Evolutionary conservation across 1,140 invertebrate species (phyloP), one percentile per base, ranked within the genome.

Genomic region (Sycophaga agraensis): DNA sequence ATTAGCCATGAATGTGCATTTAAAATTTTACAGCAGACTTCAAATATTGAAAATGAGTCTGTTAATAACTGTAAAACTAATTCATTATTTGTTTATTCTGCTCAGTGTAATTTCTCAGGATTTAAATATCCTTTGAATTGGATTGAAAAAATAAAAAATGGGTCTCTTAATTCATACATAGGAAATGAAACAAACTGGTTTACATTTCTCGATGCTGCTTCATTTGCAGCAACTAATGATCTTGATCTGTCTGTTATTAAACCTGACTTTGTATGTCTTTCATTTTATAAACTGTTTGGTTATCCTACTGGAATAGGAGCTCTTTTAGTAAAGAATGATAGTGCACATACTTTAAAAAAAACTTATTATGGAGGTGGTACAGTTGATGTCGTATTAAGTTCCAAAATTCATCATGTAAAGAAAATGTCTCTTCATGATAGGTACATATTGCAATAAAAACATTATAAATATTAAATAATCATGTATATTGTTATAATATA

Each of bases 211-310:
- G 96, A 98, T 85, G 92, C 93, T 3, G 94, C 96, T 1, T 81
- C 87, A 40, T 93, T 85, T 82, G 89, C 88, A 2, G 84, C 89
- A n/a, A 93, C 91, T 28, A 93, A 86, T 77, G 79, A 80, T 17
- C 79, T 98, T 45, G 87, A 98, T 83, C 82, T 98, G 40, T 83
- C 84, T 0, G 59, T 70, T 12, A 82, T 81, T 40, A 86, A 89
- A 64, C 91, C 94, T 17, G 94, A 98, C 79, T 98, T 97, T 84
- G 86, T 97, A 0, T 87, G 87, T 49, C 35, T 98, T 5, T 98
- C 96, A 1, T 98, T 98, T 82, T 98, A 98, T 80, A 99, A 99
- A 85, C 93, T 99, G 70, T 98, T 99, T 84, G 97, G 97, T 4
- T 97, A 91, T 81, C 96, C 97, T 6, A 97, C 95, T 58, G 96